Evolutionary conservation across 1,140 invertebrate genomes (phyloP).

Genomic region (Mesaphorura yosii): DNA sequence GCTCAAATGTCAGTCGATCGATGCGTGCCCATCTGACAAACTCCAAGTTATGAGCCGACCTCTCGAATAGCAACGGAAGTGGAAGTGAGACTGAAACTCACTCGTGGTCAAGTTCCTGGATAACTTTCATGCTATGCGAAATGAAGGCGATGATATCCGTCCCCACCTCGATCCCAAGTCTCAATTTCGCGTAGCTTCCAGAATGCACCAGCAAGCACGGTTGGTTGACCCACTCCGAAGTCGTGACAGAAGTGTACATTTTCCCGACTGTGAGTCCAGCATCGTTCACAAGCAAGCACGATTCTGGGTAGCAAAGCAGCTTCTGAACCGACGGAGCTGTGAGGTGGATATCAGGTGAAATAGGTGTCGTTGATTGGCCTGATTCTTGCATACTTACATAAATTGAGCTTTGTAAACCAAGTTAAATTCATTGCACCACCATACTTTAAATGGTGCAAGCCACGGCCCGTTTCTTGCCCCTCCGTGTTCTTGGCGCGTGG

Average conservation of each 20-base stretch:
- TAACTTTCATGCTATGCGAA: constrained; percentile 3
- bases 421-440: background rate
- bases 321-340: constrained; percentile 8
- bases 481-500: too few relatives aligned
- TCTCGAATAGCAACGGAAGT: background rate
- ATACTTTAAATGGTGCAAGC: too few relatives aligned
- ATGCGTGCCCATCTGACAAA: constrained; percentile 13
- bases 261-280: constrained; percentile 19
- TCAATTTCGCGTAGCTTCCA: constrained; percentile 13
- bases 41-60: background rate
- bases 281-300: constrained; percentile 18
- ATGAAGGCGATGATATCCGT: constrained; percentile 21
- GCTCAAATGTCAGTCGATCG: constrained; percentile 6
- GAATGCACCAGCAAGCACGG: constrained; percentile 18
- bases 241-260: constrained; percentile 12
- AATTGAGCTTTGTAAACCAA: constrained; percentile 1
- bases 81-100: constrained; percentile 3
- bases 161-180: constrained; percentile 16
- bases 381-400: background rate
- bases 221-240: constrained; percentile 6
- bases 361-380: background rate
- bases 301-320: constrained; percentile 19
- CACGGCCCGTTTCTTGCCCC: too few relatives aligned
- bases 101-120: constrained; percentile 27
- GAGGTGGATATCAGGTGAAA: background rate